Conservation (phyloP, 2,797 vertebrate species). For the Discoglossus pictus region DNA sequence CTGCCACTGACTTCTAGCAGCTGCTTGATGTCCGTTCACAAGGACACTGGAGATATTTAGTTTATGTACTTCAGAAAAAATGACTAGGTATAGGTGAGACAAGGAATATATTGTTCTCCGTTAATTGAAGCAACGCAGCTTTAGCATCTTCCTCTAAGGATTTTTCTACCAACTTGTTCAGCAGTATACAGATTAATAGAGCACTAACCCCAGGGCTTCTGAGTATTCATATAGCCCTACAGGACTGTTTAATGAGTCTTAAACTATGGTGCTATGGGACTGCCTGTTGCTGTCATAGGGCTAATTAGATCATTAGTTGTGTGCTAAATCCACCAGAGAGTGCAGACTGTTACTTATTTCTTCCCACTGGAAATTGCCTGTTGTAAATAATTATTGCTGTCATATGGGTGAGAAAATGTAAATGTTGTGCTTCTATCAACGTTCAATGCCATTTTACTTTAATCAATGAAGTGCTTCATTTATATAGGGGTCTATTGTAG, state of each 20-base stretch:
- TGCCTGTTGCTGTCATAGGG: background rate
- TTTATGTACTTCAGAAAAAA: constrained; percentile 56
- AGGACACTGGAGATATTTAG: constrained; percentile 57
- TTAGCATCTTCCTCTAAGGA: background rate
- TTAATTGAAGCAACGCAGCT: constrained; percentile 13
- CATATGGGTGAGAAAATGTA: no score
- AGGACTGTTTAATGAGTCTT: constrained; percentile 26
- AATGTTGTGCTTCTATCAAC: no score
- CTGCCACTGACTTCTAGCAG: constrained; percentile 55
- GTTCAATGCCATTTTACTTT: no score
- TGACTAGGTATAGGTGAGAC: constrained; percentile 59
- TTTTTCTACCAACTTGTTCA: background rate
- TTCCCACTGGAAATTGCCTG: background rate
- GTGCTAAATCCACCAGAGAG: constrained; percentile 11
- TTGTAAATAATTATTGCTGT: no score
- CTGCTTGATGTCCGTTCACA: constrained; percentile 68
- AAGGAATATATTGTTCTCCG: constrained; percentile 3
- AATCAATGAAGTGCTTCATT: no score
- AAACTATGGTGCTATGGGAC: constrained; percentile 19
- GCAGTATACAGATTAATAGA: background rate
- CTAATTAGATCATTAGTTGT: constrained; percentile 37
- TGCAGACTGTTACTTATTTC: background rate
- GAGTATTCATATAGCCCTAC: constrained; percentile 16
- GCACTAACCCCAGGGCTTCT: constrained; percentile 4
- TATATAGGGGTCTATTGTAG: no score